Evolutionary conservation across 2,797 vertebrate species (phyloP), one percentile per base, ranked within the genome.

Genomic region (Gambelia wislizenii): DNA sequence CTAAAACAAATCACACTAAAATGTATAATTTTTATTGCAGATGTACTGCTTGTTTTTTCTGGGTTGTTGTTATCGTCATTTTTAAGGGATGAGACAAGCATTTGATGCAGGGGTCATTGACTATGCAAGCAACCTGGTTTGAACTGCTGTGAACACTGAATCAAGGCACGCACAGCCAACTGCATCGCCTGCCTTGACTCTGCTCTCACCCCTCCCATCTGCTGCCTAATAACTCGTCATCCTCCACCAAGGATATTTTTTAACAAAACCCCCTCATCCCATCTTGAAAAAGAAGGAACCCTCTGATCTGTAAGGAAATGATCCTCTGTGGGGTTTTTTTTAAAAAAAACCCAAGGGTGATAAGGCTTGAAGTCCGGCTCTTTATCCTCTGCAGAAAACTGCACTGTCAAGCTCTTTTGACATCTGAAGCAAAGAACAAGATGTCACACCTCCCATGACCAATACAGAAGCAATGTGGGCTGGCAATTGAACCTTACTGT

Each of bases 31-130:
- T 47, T 76, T 61, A n/a, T 72, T 72, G 18, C 64, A 87, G 49
- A 56, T 56, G 49, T 56, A 72, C 30, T 44, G 67, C 18, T 56
- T 36, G 33, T 47, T 36, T 33, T n/a, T 80, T 33, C 52, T 59
- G 18, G 39, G 64, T 22, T 22, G 52, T 61, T 75, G 70, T 59
- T 75, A 75, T 54, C 44, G 36, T 74, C 64, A 67, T 67, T 67
- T 67, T 67, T 67, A 67, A 85, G 84, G 39, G 72, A 85, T n/a
- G 56, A 33, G 70, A 59, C 36, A 56, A 85, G 49, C 27, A 75
- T 59, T 75, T 75, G 84, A 85, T 85, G 52, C 54, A 75, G 27
- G 27, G 70, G 84, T n/a, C 49, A 85, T 42, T 42, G 69, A 72
- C 54, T 85, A 61, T 85, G 84, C 30, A 61, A 76, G 70, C 72